Evolutionary conservation across 1,140 invertebrate genomes (phyloP), one percentile per base, ranked within the genome.

Genomic region (Uloborus diversus): DNA sequence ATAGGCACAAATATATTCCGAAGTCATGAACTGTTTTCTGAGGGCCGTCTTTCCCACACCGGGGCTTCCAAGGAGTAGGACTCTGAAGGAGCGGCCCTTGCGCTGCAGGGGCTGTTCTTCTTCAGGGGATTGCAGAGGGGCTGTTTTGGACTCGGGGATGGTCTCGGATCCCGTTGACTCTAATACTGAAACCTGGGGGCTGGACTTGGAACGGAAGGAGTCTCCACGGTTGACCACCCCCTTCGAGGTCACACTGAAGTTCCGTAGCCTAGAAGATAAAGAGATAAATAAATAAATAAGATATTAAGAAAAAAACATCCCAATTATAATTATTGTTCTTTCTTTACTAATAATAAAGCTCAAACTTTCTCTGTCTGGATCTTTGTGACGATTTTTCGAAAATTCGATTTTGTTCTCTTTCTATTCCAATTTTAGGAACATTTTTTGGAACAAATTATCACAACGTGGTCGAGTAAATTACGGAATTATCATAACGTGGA

Each of bases 1-100:
- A 84, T 96, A 96, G 23, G 94, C 94, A 85, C 96, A 96, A 84
- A 96, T 96, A 84, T 94, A 96, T 84, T 98, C 96, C 61, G 94
- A 96, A 47, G 95, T 97, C 90, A 95, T 93, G 85, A 97, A 97
- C 88, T 98, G 96, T 81, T 93, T 93, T 83, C 95, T 91, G 2
- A 98, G 89, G n/a, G 95, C 92, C 0, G 95, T 94, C 87, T 97
- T 97, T 20, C 96, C 96, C 5, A 97, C 95, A 0, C 94, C 95
- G 9, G 91, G 89, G 0, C 93, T 91, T 0, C 96, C 96, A 7
- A 96, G 86, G 87, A 97, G 92, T 5, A 93, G 92, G 0, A 97
- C 94, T 1, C 89, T 89, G 86, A 93, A 93, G 42, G 61, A n/a
- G 27, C 56, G 59, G 37, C 27, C 70, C 5, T 37, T 17, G 20